Conservation (phyloP, 2,888 invertebrate genomes). For the Ichneumoninae sp. region DNA sequence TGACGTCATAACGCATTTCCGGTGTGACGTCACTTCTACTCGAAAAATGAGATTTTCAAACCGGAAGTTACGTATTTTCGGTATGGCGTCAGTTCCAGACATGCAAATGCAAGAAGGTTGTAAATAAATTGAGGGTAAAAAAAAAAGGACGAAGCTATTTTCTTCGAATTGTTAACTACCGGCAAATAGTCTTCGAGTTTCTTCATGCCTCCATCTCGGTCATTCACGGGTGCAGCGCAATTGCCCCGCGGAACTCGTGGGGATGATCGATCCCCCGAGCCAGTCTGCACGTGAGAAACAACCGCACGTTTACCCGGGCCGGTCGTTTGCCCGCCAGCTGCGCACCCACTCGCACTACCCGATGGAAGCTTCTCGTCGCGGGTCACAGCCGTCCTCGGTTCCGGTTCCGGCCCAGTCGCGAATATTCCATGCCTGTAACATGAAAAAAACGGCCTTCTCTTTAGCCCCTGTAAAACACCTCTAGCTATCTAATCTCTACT, state of each 20-base stretch:
- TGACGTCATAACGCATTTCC: too few species aligned
- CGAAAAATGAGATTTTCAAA: background rate
- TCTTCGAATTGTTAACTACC: conserved; percentile 31
- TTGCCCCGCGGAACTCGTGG: conserved; percentile 51
- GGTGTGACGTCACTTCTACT: background rate
- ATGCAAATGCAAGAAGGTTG: background rate
- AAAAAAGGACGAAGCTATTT: background rate
- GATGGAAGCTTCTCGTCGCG: conserved; percentile 46
- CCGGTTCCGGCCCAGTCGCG: conserved; percentile 41
- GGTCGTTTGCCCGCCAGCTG: conserved; percentile 66
- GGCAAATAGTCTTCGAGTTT: conserved; percentile 47
- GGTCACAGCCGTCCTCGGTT: conserved; percentile 30
- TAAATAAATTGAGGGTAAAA: background rate
- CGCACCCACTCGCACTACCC: conserved; percentile 50
- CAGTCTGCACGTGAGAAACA: conserved; percentile 64
- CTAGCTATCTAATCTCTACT: background rate
- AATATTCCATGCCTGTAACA: conserved; percentile 53
- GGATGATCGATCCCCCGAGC: conserved; percentile 62
- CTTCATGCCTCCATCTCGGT: conserved; percentile 43
- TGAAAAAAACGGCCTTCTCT: conserved; percentile 2
- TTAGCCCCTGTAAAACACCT: background rate
- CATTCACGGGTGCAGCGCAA: conserved; percentile 42
- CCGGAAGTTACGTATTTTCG: background rate
- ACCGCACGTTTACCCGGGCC: conserved; percentile 59
- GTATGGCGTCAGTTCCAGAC: background rate